Evolutionary conservation across 2,888 invertebrate species (phyloP).

Genomic region (Acronicta psi): DNA sequence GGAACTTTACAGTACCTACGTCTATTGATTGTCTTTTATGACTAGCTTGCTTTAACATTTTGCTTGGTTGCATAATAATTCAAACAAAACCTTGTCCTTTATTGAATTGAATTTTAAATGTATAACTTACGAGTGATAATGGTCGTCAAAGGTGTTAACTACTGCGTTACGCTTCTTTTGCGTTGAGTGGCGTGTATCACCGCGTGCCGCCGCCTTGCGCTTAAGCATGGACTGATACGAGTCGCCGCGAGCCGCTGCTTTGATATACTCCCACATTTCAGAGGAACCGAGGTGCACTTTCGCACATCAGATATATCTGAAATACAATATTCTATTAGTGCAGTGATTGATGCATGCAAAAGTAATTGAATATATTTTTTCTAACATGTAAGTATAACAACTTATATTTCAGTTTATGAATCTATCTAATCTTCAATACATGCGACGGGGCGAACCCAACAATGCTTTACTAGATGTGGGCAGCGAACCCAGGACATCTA

Average conservation of each 20-base stretch:
- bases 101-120: background rate
- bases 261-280: slow-evolving; percentile 93
- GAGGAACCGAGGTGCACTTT: slow-evolving; percentile 37
- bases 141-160: slow-evolving; percentile 64
- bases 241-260: slow-evolving; percentile 91
- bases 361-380: background rate
- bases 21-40: no score
- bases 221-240: slow-evolving; percentile 2
- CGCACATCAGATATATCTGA: slow-evolving; percentile 60
- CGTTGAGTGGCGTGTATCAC: slow-evolving; percentile 82
- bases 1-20: no score
- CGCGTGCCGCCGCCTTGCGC: slow-evolving; percentile 87
- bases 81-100: no score
- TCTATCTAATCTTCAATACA: no score
- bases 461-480: no score
- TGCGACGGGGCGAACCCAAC: no score
- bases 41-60: no score
- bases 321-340: slow-evolving; percentile 28
- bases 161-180: slow-evolving; percentile 65
- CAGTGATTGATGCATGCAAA: no score
- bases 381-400: no score
- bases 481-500: no score
- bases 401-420: no score
- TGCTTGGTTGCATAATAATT: no score
- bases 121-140: slow-evolving; percentile 70